phyloP scores from a whole-genome alignment of 2,888 invertebrate genomes.

The Teleiodes luculella region DNA sequence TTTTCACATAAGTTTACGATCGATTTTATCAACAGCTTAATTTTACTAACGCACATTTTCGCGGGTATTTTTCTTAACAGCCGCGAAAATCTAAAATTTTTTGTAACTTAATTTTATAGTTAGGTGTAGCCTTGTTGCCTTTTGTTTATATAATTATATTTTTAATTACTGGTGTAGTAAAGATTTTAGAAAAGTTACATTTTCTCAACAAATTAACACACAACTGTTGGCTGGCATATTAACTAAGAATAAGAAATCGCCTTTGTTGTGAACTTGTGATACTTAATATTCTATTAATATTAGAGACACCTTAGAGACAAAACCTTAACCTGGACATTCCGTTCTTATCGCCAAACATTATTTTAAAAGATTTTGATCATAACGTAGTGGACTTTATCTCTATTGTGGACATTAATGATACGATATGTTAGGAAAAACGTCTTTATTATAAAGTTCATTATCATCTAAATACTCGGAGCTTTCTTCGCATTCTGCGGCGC shows the following conservation, averaged over 20 bases:
- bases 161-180: too few species aligned
- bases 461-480: not conserved
- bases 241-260: too few species aligned
- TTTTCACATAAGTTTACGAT: not conserved
- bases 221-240: too few species aligned
- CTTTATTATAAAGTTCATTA: not conserved
- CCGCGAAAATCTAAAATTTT: too few species aligned
- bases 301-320: not conserved
- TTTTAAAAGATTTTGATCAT: not conserved
- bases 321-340: not conserved
- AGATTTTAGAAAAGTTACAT: too few species aligned
- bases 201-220: too few species aligned
- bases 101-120: too few species aligned
- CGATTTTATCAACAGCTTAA: not conserved
- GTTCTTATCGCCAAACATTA: not conserved
- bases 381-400: not conserved
- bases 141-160: too few species aligned
- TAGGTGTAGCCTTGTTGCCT: too few species aligned
- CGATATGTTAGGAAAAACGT: conserved; percentile 2
- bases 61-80: too few species aligned
- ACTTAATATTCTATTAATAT: not conserved
- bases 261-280: too few species aligned
- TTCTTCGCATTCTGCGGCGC: not conserved
- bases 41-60: not conserved
- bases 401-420: not conserved